A percentile compares a stretch with the other conserved stretches of the same genome.
phyloP scores from a whole-genome alignment of 2,888 invertebrate genomes.

The Pseudolycoriella hygida region DNA sequence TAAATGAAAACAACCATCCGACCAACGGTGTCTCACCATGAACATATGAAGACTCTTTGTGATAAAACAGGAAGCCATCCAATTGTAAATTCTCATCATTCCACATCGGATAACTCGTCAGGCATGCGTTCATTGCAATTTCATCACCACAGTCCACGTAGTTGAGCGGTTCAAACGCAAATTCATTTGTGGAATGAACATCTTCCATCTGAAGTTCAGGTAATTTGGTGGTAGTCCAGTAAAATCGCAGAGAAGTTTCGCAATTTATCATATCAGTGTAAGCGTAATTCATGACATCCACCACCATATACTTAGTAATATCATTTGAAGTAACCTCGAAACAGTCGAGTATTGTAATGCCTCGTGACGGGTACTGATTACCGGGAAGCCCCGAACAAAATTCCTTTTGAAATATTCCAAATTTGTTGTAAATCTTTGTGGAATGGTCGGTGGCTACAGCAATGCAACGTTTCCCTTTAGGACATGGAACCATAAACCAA shows the following conservation, averaged over 20 bases:
- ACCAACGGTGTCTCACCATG: slow-evolving; percentile 72
- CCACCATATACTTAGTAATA: slow-evolving; percentile 45
- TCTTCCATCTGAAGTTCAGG: slow-evolving; percentile 30
- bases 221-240: slow-evolving; percentile 61
- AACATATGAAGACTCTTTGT: slow-evolving; percentile 62
- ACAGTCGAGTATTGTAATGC: slow-evolving; percentile 52
- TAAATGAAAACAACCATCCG: slow-evolving; percentile 79
- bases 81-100: slow-evolving; percentile 31
- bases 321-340: slow-evolving; percentile 40
- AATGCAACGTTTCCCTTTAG: slow-evolving; percentile 66
- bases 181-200: slow-evolving; percentile 14
- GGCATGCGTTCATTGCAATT: slow-evolving; percentile 12
- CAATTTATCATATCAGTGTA: slow-evolving; percentile 22
- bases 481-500: slow-evolving; percentile 65
- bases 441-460: slow-evolving; percentile 51
- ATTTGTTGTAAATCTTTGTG: slow-evolving; percentile 51
- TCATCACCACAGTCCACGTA: slow-evolving; percentile 20
- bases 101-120: slow-evolving; percentile 22
- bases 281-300: slow-evolving; percentile 45
- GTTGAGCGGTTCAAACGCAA: slow-evolving; percentile 16
- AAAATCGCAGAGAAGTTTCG: slow-evolving; percentile 59
- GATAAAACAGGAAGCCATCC: slow-evolving; percentile 86
- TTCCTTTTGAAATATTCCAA: slow-evolving; percentile 36
- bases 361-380: slow-evolving; percentile 12
- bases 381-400: slow-evolving; percentile 29